Conservation (phyloP, 2,888 invertebrate genomes). For the Diaprepes abbreviatus region DNA sequence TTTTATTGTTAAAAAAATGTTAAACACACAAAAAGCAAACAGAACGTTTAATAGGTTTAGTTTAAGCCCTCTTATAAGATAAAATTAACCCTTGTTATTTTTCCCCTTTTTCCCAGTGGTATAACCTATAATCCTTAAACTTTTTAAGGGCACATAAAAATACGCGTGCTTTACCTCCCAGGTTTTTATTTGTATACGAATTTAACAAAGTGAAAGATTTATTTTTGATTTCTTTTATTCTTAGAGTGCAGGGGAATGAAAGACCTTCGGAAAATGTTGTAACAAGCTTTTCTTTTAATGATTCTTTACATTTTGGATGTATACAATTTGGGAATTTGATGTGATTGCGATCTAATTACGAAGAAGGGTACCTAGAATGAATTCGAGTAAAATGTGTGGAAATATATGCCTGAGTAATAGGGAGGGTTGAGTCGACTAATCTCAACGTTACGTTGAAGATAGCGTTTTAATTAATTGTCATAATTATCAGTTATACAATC, state of each 20-base stretch:
- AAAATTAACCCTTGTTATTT: not conserved
- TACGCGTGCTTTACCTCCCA: not conserved
- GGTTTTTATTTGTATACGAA: conserved; percentile 8
- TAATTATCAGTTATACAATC: too few relatives aligned
- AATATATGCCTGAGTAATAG: too few relatives aligned
- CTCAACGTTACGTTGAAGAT: too few relatives aligned
- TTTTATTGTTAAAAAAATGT: not conserved
- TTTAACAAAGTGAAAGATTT: conserved; percentile 3
- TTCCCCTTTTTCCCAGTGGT: not conserved
- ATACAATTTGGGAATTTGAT: not conserved
- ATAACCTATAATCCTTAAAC: conserved; percentile 9
- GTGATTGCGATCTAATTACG: too few relatives aligned
- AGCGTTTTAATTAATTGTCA: too few relatives aligned
- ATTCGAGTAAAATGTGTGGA: too few relatives aligned
- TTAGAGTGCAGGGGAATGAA: not conserved
- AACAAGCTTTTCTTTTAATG: conserved; percentile 8
- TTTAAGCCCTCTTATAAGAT: not conserved
- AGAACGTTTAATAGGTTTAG: not conserved
- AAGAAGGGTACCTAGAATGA: too few relatives aligned
- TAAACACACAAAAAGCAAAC: not conserved
- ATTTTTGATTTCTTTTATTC: conserved; percentile 10
- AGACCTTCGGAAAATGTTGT: not conserved
- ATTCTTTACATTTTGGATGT: not conserved
- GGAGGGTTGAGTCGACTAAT: too few relatives aligned
- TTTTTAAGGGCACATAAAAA: conserved; percentile 8